Evolutionary conservation across 2,888 invertebrate species (phyloP).

Genomic region (Cheilosia vernalis): DNA sequence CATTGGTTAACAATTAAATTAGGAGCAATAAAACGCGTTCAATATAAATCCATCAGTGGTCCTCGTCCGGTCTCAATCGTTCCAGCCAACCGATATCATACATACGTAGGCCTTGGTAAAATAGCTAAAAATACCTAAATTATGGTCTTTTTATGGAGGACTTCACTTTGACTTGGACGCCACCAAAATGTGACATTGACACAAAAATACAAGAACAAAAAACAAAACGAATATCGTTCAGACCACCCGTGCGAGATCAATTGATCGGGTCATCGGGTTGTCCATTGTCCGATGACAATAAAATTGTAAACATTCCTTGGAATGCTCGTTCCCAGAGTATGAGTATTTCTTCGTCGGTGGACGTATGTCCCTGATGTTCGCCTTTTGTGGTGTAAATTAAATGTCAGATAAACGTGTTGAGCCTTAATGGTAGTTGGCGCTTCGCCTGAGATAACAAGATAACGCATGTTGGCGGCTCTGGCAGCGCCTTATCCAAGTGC

Average conservation of each 20-base stretch:
- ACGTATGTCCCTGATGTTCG: constrained; percentile 59
- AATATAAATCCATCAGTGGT: constrained; percentile 67
- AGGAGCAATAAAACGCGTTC: constrained; percentile 71
- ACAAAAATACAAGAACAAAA: constrained; percentile 28
- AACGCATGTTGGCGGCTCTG: constrained; percentile 69
- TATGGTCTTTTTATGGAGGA: constrained; percentile 42
- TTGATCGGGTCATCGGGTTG: constrained; percentile 62
- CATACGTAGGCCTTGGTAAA: constrained; percentile 55
- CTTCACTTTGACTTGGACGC: constrained; percentile 24
- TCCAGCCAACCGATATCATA: not conserved
- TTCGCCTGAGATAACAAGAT: constrained; percentile 68
- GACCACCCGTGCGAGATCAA: constrained; percentile 67
- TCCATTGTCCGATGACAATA: constrained; percentile 65
- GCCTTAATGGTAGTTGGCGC: constrained; percentile 74
- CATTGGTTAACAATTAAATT: constrained; percentile 73
- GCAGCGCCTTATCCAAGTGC: constrained; percentile 53
- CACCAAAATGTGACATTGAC: constrained; percentile 70
- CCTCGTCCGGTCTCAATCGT: not conserved
- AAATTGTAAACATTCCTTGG: constrained; percentile 72
- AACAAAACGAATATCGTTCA: constrained; percentile 11
- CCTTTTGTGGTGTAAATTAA: constrained; percentile 73
- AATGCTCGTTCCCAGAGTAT: constrained; percentile 35
- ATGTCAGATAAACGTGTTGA: constrained; percentile 73
- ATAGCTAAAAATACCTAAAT: constrained; percentile 63
- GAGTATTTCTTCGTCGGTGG: constrained; percentile 1